A percentile compares a stretch with the other conserved stretches of the same genome.
phyloP scores from a whole-genome alignment of 1,140 invertebrate species.

The Drepana arcuata region DNA sequence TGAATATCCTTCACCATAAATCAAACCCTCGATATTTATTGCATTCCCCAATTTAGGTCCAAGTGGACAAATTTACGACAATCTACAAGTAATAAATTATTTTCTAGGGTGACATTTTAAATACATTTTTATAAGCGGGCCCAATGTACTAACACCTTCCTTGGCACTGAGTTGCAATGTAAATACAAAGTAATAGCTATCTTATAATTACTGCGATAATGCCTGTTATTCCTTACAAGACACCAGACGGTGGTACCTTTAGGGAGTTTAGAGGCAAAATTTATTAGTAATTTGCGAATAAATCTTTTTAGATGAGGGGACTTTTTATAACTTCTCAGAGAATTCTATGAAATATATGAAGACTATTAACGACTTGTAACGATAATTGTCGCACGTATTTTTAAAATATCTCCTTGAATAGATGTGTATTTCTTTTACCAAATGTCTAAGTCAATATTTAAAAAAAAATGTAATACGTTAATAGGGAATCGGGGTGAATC shows the following conservation, averaged over 20 bases:
- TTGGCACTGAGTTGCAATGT: neutral
- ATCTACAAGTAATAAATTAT: slow-evolving; percentile 61
- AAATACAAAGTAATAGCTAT: too few species aligned
- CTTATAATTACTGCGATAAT: slow-evolving; percentile 5
- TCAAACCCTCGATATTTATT: slow-evolving; percentile 47
- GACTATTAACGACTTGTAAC: slow-evolving; percentile 63
- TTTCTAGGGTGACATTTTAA: slow-evolving; percentile 61
- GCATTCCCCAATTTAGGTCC: slow-evolving; percentile 44
- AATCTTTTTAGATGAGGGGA: slow-evolving; percentile 53
- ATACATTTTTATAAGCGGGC: slow-evolving; percentile 69
- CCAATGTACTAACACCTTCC: slow-evolving; percentile 29
- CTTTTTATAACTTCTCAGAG: slow-evolving; percentile 45
- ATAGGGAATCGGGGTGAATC: slow-evolving; percentile 8
- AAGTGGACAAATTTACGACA: slow-evolving; percentile 67
- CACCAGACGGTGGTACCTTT: neutral
- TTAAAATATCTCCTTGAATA: slow-evolving; percentile 43
- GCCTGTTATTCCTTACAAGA: slow-evolving; percentile 1
- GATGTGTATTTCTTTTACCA: too few species aligned
- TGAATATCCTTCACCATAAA: too few species aligned
- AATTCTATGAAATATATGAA: slow-evolving; percentile 60
- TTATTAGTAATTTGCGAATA: slow-evolving; percentile 71
- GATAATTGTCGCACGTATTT: slow-evolving; percentile 71
- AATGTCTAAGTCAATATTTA: too few species aligned
- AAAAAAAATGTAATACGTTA: slow-evolving; percentile 5
- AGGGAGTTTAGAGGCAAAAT: slow-evolving; percentile 36